Percentiles rank a stretch among this genome's conserved stretches.
These are phyloP conservation scores for Butorides virescens DNA, from an alignment of 2,113 vertebrate genomes.

Conservation along the genomic window DNA sequence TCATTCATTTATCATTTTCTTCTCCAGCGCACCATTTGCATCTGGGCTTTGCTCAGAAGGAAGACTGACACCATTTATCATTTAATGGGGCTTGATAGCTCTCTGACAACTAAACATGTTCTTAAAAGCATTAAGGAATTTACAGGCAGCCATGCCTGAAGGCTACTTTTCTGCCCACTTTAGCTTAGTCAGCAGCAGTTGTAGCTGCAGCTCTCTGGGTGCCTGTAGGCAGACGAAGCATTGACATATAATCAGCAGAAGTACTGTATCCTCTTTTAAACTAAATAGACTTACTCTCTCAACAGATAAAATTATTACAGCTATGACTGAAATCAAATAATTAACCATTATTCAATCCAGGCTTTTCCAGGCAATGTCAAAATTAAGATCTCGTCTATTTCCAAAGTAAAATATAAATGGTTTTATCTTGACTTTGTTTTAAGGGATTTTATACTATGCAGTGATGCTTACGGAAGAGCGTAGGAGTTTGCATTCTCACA, in stretches of 20 bases:
- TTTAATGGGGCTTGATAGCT: constrained; percentile 23
- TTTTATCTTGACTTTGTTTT: neutral
- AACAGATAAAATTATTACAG: neutral
- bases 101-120: constrained; percentile 40
- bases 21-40: neutral
- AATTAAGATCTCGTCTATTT: neutral
- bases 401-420: neutral
- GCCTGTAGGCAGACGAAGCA: neutral
- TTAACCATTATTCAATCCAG: neutral
- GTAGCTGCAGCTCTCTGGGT: neutral
- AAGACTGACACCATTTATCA: constrained; percentile 29
- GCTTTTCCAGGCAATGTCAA: neutral
- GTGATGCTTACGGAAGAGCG: neutral
- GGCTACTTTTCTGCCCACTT: constrained; percentile 1
- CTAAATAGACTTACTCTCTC: neutral
- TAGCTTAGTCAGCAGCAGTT: constrained; percentile 33
- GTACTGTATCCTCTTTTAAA: neutral
- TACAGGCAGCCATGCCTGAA: constrained; percentile 33
- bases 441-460: neutral
- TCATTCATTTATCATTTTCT: constrained; percentile 3
- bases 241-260: neutral
- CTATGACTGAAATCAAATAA: neutral
- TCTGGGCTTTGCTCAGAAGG: constrained; percentile 11
- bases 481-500: neutral
- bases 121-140: constrained; percentile 22